Evolutionary conservation across 2,113 vertebrate species (phyloP).

Genomic region (Pterocles burchelli): DNA sequence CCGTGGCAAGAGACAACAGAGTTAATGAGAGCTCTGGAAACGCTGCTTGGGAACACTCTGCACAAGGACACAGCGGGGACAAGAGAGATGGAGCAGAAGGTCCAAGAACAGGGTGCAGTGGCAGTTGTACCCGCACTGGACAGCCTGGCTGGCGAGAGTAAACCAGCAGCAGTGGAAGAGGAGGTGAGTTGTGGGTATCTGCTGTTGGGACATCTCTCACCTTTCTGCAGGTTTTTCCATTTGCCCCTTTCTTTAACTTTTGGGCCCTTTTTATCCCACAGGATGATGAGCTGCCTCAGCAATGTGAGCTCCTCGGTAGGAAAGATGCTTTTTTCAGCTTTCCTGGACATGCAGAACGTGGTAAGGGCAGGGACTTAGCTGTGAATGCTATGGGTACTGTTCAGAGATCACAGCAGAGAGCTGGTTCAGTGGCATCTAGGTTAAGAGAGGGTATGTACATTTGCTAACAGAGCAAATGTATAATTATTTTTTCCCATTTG

Average conservation of each 20-base stretch:
- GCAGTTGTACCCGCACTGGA: background rate
- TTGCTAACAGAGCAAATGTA: background rate
- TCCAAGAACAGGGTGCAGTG: background rate
- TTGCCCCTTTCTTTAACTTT: background rate
- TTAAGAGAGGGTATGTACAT: accelerated
- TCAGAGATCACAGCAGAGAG: background rate
- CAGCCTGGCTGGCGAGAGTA: background rate
- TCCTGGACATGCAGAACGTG: background rate
- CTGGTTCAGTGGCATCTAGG: background rate
- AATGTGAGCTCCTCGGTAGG: background rate
- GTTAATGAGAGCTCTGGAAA: slow-evolving; percentile 48
- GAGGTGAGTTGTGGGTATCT: slow-evolving; percentile 7
- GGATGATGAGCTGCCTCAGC: background rate
- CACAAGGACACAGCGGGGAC: background rate
- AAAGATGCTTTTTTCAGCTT: background rate
- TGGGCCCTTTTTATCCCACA: background rate
- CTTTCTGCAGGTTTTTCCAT: background rate
- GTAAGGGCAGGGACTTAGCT: background rate
- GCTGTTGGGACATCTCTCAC: too few species aligned
- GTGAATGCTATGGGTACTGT: background rate
- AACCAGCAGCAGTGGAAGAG: background rate
- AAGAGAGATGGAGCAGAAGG: background rate
- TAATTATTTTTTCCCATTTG: background rate
- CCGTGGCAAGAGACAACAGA: slow-evolving; percentile 37
- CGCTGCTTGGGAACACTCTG: background rate